phyloP scores from a whole-genome alignment of 92 coral and sea anemone species.

The Heliopora coerulea region DNA sequence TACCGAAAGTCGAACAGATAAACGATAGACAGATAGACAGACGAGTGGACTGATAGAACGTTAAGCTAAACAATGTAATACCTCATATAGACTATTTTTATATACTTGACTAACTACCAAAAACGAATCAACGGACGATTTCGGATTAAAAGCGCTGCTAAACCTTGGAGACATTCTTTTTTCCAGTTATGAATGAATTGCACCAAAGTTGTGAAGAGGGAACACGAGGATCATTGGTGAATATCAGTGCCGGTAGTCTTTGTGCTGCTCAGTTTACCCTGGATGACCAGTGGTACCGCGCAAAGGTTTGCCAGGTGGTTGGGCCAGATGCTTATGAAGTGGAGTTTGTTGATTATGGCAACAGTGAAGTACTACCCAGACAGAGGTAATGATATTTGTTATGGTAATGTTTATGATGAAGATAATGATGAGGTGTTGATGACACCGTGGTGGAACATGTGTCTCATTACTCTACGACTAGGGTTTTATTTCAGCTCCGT shows the following conservation, averaged over 20 bases:
- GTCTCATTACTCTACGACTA: no score
- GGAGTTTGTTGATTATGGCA: conserved; percentile 82
- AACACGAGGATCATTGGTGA: conserved; percentile 5
- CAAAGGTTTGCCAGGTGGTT: conserved; percentile 53
- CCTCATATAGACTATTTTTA: no score
- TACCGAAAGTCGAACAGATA: no score
- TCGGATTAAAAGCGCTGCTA: no score
- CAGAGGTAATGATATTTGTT: conserved; percentile 10
- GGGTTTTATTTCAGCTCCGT: no score
- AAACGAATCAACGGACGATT: no score
- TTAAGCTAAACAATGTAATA: no score
- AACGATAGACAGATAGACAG: no score
- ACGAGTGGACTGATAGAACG: no score
- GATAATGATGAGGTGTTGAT: not conserved
- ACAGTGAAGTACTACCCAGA: conserved; percentile 57
- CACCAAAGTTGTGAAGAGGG: conserved; percentile 38
- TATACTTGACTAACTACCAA: no score
- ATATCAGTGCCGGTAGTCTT: conserved; percentile 40
- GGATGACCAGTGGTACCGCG: conserved; percentile 95
- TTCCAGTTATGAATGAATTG: conserved; percentile 78
- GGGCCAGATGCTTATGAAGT: conserved; percentile 54
- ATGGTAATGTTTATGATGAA: not conserved
- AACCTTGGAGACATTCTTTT: no score
- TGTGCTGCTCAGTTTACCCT: conserved; percentile 79
- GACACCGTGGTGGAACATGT: not conserved